Percentiles rank a stretch among this genome's conserved stretches.
Evolutionary conservation across 2,888 invertebrate genomes (phyloP).

Genomic region (Ormia ochracea): DNA sequence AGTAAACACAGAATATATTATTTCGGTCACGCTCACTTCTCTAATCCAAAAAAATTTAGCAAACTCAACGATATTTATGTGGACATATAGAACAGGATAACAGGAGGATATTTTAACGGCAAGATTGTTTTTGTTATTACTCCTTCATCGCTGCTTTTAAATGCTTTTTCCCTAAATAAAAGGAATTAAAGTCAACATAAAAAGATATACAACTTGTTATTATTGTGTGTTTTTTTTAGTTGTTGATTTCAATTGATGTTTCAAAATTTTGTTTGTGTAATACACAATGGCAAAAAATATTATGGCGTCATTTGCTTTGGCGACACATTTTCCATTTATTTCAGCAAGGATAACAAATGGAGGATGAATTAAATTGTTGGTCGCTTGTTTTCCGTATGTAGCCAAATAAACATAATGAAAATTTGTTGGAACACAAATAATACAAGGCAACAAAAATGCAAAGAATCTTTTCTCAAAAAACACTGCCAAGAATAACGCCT

Average conservation of each 20-base stretch:
- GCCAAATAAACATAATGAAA: constrained; percentile 46
- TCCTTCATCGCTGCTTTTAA: neutral
- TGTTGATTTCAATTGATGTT: constrained; percentile 45
- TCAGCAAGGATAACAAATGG: constrained; percentile 9
- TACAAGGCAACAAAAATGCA: constrained; percentile 16
- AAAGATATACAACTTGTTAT: constrained; percentile 14
- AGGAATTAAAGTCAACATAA: neutral
- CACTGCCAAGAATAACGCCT: constrained; percentile 59
- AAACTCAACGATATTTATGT: neutral
- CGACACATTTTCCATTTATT: constrained; percentile 57
- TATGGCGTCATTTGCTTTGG: constrained; percentile 60
- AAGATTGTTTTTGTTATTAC: neutral
- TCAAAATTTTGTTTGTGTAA: constrained; percentile 29
- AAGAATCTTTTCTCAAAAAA: constrained; percentile 31
- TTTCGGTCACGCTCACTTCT: neutral
- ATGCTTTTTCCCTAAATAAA: constrained; percentile 6
- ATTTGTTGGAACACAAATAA: constrained; percentile 26
- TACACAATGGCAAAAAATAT: constrained; percentile 36
- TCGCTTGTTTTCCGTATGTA: constrained; percentile 22
- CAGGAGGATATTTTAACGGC: constrained; percentile 53
- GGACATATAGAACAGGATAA: constrained; percentile 23
- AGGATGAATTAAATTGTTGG: constrained; percentile 44
- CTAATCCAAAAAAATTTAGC: neutral
- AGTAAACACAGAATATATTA: neutral
- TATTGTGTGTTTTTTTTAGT: constrained; percentile 32